Evolutionary conservation across 2,888 invertebrate genomes (phyloP).

Genomic region (Cantharis rustica): DNA sequence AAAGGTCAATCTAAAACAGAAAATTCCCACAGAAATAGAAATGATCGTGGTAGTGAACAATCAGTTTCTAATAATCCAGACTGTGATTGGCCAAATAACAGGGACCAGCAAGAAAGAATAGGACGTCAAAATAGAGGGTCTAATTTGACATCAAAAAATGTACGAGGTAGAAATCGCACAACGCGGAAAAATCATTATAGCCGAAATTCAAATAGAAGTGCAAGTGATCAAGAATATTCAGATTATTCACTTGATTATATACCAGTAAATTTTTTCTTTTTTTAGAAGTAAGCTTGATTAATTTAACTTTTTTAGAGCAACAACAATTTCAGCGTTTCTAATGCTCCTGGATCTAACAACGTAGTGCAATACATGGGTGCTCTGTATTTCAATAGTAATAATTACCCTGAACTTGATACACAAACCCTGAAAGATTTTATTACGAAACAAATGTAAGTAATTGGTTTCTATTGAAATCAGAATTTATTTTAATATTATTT

Average conservation of each 20-base stretch:
- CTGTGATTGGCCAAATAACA: slow-evolving; percentile 50
- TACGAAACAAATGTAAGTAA: slow-evolving; percentile 87
- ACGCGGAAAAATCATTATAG: slow-evolving; percentile 55
- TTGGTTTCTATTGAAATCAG: background rate
- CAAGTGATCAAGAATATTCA: slow-evolving; percentile 57
- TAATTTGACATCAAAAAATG: slow-evolving; percentile 49
- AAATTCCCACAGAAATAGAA: slow-evolving; percentile 54
- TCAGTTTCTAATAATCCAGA: slow-evolving; percentile 54
- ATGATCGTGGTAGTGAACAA: slow-evolving; percentile 44
- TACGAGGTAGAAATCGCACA: slow-evolving; percentile 59
- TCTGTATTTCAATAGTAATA: slow-evolving; percentile 63
- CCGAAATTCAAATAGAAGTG: slow-evolving; percentile 55
- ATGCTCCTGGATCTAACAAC: slow-evolving; percentile 8
- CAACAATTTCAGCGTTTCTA: slow-evolving; percentile 7
- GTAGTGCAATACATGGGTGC: slow-evolving; percentile 63
- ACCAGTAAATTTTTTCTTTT: background rate
- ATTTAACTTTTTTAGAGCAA: slow-evolving; percentile 8
- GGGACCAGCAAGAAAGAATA: slow-evolving; percentile 37
- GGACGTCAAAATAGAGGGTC: slow-evolving; percentile 40
- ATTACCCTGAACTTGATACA: slow-evolving; percentile 48
- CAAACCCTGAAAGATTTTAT: slow-evolving; percentile 80
- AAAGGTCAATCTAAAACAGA: slow-evolving; percentile 69
- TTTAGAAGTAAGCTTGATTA: background rate
- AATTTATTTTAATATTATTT: slow-evolving; percentile 3
- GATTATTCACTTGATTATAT: slow-evolving; percentile 40